Percentiles rank a stretch among this genome's conserved stretches.
phyloP scores from a whole-genome alignment of 2,888 invertebrate genomes.

The Chalcis sispes region DNA sequence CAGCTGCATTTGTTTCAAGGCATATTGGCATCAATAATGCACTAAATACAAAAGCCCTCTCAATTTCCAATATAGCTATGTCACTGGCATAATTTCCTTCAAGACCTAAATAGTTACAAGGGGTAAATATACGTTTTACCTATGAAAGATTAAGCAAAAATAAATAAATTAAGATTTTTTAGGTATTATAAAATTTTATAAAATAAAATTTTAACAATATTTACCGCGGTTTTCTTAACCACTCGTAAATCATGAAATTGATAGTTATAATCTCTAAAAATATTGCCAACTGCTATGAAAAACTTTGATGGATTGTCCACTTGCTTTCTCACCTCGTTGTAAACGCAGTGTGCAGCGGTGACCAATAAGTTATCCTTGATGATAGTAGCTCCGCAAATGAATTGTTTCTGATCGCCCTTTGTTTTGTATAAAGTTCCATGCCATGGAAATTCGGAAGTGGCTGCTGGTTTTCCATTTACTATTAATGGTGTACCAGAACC shows the following conservation, averaged over 20 bases:
- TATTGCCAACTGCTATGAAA: slow-evolving; percentile 71
- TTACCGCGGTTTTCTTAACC: slow-evolving; percentile 64
- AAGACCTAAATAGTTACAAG: slow-evolving; percentile 67
- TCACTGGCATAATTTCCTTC: slow-evolving; percentile 69
- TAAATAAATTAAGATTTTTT: no score
- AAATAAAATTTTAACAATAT: background rate
- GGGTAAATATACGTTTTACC: slow-evolving; percentile 68
- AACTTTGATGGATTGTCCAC: slow-evolving; percentile 60
- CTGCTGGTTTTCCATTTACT: slow-evolving; percentile 65
- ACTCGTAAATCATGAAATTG: slow-evolving; percentile 58
- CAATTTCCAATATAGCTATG: slow-evolving; percentile 69
- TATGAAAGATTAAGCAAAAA: slow-evolving; percentile 56
- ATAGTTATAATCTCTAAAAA: slow-evolving; percentile 69
- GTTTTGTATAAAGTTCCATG: slow-evolving; percentile 71
- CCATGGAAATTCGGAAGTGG: slow-evolving; percentile 73
- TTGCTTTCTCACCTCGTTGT: slow-evolving; percentile 62
- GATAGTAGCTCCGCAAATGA: slow-evolving; percentile 74
- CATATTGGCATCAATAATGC: slow-evolving; percentile 67
- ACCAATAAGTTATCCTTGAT: slow-evolving; percentile 70
- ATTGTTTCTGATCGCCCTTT: slow-evolving; percentile 61
- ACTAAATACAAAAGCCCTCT: slow-evolving; percentile 65
- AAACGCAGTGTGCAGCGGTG: slow-evolving; percentile 76
- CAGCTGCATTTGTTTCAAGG: slow-evolving; percentile 63
- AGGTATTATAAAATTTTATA: background rate
- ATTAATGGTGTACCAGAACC: slow-evolving; percentile 63